These are phyloP conservation scores for Prolemur simus DNA, from an alignment of 2,113 vertebrate genomes.

Conservation along the genomic window DNA sequence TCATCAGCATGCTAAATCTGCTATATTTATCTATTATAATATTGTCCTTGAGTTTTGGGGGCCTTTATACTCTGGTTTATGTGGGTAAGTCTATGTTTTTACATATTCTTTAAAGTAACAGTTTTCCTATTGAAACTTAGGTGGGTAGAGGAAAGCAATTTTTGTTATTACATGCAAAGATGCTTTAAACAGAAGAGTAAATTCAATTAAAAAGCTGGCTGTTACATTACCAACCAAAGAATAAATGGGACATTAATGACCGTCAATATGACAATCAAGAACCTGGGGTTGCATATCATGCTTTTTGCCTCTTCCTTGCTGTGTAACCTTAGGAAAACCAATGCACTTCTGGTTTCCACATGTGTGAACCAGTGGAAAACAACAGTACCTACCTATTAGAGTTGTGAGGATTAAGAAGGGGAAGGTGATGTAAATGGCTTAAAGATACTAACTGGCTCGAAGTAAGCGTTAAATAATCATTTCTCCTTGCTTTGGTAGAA, in stretches of 20 bases:
- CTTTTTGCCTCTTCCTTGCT: not conserved
- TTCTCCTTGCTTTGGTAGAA: not conserved
- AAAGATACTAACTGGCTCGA: not conserved
- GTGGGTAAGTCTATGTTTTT: conserved; percentile 22
- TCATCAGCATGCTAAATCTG: conserved; percentile 4
- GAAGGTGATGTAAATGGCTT: not conserved
- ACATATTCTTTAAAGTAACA: conserved; percentile 59
- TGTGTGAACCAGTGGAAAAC: not conserved
- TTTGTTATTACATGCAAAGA: conserved; percentile 15
- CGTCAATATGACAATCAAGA: not conserved
- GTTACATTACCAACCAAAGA: conserved; percentile 64
- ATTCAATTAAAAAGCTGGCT: conserved; percentile 52
- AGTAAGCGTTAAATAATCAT: not conserved
- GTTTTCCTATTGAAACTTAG: conserved; percentile 58
- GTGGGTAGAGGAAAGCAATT: not conserved
- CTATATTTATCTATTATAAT: not conserved
- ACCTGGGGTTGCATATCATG: fast-evolving
- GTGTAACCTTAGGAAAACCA: not conserved
- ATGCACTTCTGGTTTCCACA: not conserved
- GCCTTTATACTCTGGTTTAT: conserved; percentile 50
- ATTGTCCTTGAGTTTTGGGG: not conserved
- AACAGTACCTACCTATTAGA: no score
- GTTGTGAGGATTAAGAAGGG: not conserved
- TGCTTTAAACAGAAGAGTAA: conserved; percentile 55
- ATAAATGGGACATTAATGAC: not conserved